phyloP scores from a whole-genome alignment of 2,888 invertebrate species.

The Dexiosoma caninum region DNA sequence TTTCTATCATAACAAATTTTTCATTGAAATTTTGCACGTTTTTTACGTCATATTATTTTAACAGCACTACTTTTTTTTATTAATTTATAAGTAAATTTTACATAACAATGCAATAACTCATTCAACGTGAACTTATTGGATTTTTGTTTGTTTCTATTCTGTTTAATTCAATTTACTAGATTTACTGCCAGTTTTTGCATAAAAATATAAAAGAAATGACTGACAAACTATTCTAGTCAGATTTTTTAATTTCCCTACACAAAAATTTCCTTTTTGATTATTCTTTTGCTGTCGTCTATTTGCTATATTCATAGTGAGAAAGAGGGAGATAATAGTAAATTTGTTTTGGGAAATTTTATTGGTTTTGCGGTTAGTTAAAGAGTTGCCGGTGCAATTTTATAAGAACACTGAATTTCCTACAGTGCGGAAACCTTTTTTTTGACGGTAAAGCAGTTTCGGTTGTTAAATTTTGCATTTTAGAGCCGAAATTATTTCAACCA shows the following conservation, averaged over 20 bases:
- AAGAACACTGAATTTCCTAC: no score
- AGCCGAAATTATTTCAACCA: no score
- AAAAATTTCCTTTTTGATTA: conserved; percentile 5
- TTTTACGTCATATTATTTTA: conserved; percentile 42
- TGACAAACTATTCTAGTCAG: conserved; percentile 49
- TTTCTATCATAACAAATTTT: neutral
- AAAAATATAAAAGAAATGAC: conserved; percentile 39
- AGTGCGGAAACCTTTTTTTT: no score
- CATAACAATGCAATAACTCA: no score
- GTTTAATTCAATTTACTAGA: neutral
- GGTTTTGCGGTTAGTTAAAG: neutral
- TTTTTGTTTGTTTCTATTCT: neutral
- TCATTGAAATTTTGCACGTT: conserved; percentile 31
- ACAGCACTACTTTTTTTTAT: neutral
- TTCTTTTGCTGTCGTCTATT: neutral
- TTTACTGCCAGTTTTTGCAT: conserved; percentile 35
- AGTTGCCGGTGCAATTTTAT: neutral
- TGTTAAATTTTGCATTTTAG: conserved; percentile 2
- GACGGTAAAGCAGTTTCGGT: neutral
- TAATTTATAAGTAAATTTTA: no score
- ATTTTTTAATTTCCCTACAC: conserved; percentile 27
- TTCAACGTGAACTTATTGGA: no score
- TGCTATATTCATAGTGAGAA: neutral
- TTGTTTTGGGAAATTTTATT: conserved; percentile 25
- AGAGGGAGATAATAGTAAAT: neutral